Evolutionary conservation across 1,140 invertebrate genomes (phyloP), one percentile per base, ranked within the genome.

Genomic region (Chrysomallon squamiferum): DNA sequence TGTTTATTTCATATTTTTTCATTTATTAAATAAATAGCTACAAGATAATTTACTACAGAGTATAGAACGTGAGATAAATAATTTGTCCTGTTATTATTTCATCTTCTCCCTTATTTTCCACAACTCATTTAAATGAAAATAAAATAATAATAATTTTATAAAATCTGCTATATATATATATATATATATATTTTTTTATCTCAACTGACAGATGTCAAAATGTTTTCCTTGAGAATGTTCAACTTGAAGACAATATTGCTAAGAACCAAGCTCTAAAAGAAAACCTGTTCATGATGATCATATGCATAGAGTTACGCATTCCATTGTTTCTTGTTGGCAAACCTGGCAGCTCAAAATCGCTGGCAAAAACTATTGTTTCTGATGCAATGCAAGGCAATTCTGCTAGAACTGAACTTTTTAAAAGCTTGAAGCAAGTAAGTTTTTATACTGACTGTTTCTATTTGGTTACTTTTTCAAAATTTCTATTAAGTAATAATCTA

Each of bases 281-380:
- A 63, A 83, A 83, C 54, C 59, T 83, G 11, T 83, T 83, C 35
- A 76, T 83, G 75, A 82, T 83, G 79, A 71, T 82, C 18, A 62
- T 78, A 3, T 82, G 80, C 58, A 79, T 82, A 33, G 78, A 80
- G 50, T 61, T 76, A n/a, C 62, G 75, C 9, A 80, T 83, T 11
- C 81, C 81, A 4, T 64, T 83, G 20, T 83, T 83, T 63, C 62
- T 83, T 49, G 77, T 82, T 27, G 81, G 81, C 20, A 83, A 80
- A 69, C 82, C 82, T 41, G 82, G 82, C 20, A 81, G 80, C 61
- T 81, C 79, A 11, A 84, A 84, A 65, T 84, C 81, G 30, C 69
- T 82, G 49, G 76, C 81, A 13, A 82, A 78, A 47, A 75, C 75
- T n/a, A 75, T 83, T 56, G 80, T 83, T 9, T 63, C 65, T n/a